Evolutionary conservation across 2,113 vertebrate species (phyloP).

Genomic region (Mixornis gularis): DNA sequence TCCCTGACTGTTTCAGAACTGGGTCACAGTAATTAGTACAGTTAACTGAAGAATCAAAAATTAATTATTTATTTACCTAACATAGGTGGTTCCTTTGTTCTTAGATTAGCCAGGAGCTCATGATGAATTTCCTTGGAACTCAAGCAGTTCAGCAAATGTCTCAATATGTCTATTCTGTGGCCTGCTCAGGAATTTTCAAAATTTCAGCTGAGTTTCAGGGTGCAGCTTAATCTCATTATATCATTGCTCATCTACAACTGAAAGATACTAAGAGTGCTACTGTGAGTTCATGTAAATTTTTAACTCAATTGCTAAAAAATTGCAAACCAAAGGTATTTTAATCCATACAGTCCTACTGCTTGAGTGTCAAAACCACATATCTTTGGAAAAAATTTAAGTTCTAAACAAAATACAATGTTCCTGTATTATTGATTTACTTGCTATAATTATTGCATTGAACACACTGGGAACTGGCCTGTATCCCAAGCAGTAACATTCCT

Average conservation of each 20-base stretch:
- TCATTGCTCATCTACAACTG: neutral
- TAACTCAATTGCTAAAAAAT: neutral
- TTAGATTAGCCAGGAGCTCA: neutral
- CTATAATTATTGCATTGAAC: neutral
- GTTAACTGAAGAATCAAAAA: neutral
- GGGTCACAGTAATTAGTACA: neutral
- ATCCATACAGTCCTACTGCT: neutral
- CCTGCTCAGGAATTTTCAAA: neutral
- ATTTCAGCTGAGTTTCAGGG: neutral
- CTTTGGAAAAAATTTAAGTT: neutral
- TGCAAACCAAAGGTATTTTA: neutral
- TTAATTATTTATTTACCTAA: constrained; percentile 36
- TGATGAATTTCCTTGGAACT: neutral
- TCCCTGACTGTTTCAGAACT: neutral
- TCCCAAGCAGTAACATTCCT: neutral
- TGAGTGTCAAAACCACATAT: neutral
- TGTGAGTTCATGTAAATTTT: neutral
- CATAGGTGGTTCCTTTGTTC: neutral
- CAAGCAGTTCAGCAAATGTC: neutral
- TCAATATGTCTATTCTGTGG: neutral
- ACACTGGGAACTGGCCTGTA: neutral
- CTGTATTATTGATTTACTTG: neutral
- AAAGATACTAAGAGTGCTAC: neutral
- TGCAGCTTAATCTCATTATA: neutral
- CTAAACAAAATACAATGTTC: neutral